phyloP scores from a whole-genome alignment of 2,888 invertebrate genomes.

The Thereva unica region DNA sequence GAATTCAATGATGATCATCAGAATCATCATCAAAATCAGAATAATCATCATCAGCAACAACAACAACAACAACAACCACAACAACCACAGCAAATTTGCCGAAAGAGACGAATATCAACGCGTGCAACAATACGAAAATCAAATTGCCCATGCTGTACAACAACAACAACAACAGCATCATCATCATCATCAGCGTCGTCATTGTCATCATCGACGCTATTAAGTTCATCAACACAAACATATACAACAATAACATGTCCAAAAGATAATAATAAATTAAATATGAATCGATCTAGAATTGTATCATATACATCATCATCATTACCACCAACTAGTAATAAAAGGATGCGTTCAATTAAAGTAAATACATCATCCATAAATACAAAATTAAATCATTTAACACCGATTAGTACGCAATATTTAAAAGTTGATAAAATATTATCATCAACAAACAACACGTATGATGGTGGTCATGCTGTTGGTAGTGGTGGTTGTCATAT shows the following conservation, averaged over 20 bases:
- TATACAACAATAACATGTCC: neutral
- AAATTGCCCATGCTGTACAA: neutral
- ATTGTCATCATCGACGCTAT: neutral
- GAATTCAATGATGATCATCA: too few relatives aligned
- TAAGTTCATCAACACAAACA: slow-evolving; percentile 19
- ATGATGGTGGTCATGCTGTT: neutral
- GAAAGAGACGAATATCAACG: slow-evolving; percentile 7
- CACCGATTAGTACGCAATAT: neutral
- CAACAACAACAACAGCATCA: neutral
- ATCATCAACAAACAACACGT: neutral
- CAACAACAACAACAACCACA: too few relatives aligned
- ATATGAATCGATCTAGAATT: neutral
- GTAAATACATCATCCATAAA: neutral
- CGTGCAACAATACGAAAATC: neutral
- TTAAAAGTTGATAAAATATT: neutral
- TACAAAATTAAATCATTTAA: neutral
- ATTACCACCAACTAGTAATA: neutral
- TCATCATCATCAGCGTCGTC: neutral
- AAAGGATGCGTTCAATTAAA: slow-evolving; percentile 9
- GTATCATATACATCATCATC: neutral
- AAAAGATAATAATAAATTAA: neutral
- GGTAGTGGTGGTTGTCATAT: neutral
- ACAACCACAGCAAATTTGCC: neutral
- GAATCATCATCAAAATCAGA: too few relatives aligned
- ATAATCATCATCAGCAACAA: too few relatives aligned